These are phyloP conservation scores for Nothocercus julius DNA, from an alignment of 2,113 vertebrate species.

Conservation along the genomic window DNA sequence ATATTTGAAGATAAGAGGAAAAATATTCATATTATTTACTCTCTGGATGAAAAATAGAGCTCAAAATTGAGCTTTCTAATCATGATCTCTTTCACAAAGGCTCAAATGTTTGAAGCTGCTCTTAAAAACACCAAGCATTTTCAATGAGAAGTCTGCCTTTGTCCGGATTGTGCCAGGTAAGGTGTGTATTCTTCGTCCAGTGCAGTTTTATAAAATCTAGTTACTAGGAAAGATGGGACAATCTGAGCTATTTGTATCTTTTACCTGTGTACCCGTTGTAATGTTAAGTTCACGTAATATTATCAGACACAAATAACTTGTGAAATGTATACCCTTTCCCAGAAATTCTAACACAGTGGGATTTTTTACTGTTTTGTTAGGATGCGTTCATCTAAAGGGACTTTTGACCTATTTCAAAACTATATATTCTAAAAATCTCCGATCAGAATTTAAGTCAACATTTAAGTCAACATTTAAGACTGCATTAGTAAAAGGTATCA, in stretches of 20 bases:
- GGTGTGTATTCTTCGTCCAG: constrained; percentile 16
- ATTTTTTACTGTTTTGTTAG: not conserved
- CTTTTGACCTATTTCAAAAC: constrained; percentile 49
- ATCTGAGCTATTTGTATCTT: constrained; percentile 44
- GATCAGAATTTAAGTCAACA: too few species aligned
- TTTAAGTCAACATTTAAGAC: not conserved
- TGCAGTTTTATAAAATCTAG: not conserved
- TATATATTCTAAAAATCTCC: not conserved
- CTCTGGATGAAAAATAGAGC: not conserved
- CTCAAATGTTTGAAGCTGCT: too few species aligned
- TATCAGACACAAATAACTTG: not conserved
- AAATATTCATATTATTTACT: not conserved
- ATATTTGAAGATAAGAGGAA: not conserved
- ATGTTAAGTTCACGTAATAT: not conserved
- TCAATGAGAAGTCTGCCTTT: constrained; percentile 1
- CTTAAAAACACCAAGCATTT: constrained; percentile 38
- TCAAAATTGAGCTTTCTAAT: not conserved
- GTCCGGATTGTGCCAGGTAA: not conserved
- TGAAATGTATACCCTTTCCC: constrained; percentile 14
- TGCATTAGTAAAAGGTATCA: not conserved
- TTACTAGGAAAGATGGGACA: constrained; percentile 1
- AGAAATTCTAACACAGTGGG: not conserved
- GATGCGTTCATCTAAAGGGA: constrained; percentile 9
- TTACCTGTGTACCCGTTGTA: not conserved
- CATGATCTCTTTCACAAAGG: not conserved